Evolutionary conservation across 2,797 vertebrate genomes (phyloP).

Genomic region (Xenentodon cancila): DNA sequence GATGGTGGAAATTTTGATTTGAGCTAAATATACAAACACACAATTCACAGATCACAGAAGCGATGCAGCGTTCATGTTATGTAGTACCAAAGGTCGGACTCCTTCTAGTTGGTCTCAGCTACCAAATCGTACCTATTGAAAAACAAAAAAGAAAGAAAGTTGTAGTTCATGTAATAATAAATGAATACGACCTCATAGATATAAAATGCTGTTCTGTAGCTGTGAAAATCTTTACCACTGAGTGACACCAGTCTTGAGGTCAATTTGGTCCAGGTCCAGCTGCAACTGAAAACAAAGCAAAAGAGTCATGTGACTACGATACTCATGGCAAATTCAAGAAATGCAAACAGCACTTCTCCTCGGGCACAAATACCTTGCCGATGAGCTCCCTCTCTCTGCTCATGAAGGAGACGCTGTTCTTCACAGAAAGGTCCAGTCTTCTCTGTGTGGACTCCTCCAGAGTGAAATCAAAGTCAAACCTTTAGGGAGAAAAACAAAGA

Average conservation of each 20-base stretch:
- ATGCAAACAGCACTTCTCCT: not conserved
- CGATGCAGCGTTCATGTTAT: conserved; percentile 45
- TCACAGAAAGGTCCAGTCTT: conserved; percentile 89
- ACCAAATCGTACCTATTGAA: conserved; percentile 80
- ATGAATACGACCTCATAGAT: not conserved
- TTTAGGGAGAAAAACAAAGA: conserved; percentile 44
- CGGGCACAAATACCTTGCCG: conserved; percentile 83
- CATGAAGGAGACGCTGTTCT: conserved; percentile 91
- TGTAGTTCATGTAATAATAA: conserved; percentile 4
- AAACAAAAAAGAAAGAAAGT: conserved; percentile 36
- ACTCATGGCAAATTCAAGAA: not conserved
- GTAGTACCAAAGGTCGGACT: conserved; percentile 35
- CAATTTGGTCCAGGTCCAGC: conserved; percentile 87
- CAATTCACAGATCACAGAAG: conserved; percentile 68
- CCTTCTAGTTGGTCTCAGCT: conserved; percentile 76
- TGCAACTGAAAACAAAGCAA: conserved; percentile 78
- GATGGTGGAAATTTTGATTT: conserved; percentile 51
- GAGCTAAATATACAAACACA: conserved; percentile 70
- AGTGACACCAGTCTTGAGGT: conserved; percentile 83
- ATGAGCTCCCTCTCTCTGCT: conserved; percentile 90
- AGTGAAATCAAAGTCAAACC: conserved; percentile 92
- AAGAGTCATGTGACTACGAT: not conserved
- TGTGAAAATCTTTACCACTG: conserved; percentile 84
- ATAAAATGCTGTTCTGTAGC: not conserved
- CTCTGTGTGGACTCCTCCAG: conserved; percentile 85